Evolutionary conservation across 1,140 invertebrate species (phyloP).

Genomic region (Drosophila kurseongensis): DNA sequence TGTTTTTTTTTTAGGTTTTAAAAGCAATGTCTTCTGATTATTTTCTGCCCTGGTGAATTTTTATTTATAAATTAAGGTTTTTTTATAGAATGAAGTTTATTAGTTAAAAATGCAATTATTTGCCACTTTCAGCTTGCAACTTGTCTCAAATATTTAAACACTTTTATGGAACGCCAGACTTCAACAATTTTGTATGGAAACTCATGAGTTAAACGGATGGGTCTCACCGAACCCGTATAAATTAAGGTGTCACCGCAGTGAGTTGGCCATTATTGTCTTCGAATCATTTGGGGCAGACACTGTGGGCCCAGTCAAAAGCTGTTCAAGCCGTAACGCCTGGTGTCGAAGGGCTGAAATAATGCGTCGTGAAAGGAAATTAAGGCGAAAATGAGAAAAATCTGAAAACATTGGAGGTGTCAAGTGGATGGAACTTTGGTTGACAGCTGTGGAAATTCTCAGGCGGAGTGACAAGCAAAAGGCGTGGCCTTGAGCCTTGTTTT

Average conservation of each 20-base stretch:
- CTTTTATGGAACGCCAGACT: no score
- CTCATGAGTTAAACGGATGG: background rate
- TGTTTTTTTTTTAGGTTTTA: no score
- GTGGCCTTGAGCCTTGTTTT: constrained; percentile 46
- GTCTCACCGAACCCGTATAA: constrained; percentile 9
- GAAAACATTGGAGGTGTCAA: constrained; percentile 24
- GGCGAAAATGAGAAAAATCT: background rate
- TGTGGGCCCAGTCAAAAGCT: constrained; percentile 28
- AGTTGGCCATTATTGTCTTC: constrained; percentile 12
- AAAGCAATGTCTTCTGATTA: no score
- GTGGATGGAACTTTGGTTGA: constrained; percentile 27
- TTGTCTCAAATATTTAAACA: no score
- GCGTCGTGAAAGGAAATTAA: constrained; percentile 38
- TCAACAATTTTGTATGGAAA: no score
- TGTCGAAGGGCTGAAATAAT: constrained; percentile 38
- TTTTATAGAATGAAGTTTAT: no score
- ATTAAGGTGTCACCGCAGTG: background rate
- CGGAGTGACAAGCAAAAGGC: constrained; percentile 62
- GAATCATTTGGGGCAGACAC: constrained; percentile 22
- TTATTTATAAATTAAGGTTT: no score
- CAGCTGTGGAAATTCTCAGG: constrained; percentile 52
- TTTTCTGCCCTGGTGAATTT: no score
- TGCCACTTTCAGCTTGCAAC: no score
- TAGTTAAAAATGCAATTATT: no score
- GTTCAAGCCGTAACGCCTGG: constrained; percentile 19